A percentile compares a stretch with the other conserved stretches of the same genome.
Evolutionary conservation across 2,888 invertebrate genomes (phyloP).

Genomic region (Hypsopygia costalis): DNA sequence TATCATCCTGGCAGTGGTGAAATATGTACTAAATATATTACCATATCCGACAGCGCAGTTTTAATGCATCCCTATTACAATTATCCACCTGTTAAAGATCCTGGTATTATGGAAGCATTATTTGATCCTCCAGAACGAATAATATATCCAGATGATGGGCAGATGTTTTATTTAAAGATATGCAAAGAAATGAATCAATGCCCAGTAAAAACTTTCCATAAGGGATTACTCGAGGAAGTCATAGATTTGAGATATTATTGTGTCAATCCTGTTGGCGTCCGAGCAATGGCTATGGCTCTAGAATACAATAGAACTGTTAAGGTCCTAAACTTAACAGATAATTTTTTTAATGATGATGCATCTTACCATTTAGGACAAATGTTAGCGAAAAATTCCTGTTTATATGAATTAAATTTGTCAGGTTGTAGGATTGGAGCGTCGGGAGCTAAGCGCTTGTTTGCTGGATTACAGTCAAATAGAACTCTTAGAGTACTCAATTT

Average conservation of each 20-base stretch:
- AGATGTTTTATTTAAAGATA: conserved; percentile 33
- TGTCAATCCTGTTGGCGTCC: conserved; percentile 31
- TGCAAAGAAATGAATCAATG: conserved; percentile 37
- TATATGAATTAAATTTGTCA: conserved; percentile 33
- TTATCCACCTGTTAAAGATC: conserved; percentile 37
- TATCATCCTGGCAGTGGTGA: conserved; percentile 50
- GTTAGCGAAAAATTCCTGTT: conserved; percentile 30
- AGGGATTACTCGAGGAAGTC: conserved; percentile 25
- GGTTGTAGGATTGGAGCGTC: conserved; percentile 42
- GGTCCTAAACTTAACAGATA: conserved; percentile 34
- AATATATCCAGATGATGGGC: conserved; percentile 34
- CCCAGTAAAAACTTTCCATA: conserved; percentile 36
- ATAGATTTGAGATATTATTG: conserved; percentile 42
- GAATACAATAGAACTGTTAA: conserved; percentile 33
- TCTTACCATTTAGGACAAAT: conserved; percentile 43
- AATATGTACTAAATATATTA: conserved; percentile 34
- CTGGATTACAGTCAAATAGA: conserved; percentile 26
- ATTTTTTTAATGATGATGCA: conserved; percentile 39
- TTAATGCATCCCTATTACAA: conserved; percentile 31
- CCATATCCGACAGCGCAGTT: conserved; percentile 34
- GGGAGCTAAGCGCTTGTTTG: conserved; percentile 30
- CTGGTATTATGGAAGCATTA: conserved; percentile 40
- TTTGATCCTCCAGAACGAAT: conserved; percentile 22
- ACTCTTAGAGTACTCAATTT: conserved; percentile 29
- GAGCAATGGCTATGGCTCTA: conserved; percentile 39